Percentiles rank a stretch among this genome's conserved stretches.
phyloP scores from a whole-genome alignment of 2,888 invertebrate genomes.

The Dryadula phaetusa region DNA sequence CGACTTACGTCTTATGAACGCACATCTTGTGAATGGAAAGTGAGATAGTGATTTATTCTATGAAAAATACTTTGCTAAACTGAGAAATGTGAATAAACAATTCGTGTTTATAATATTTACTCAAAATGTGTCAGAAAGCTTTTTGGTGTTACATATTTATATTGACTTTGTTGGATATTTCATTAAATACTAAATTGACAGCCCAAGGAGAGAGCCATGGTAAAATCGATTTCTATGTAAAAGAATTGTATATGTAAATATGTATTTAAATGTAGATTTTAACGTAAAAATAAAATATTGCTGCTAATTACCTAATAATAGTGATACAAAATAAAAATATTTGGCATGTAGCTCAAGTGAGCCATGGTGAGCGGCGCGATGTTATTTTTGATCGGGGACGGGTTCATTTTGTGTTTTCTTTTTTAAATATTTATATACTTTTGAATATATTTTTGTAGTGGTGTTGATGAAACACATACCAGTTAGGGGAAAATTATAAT shows the following conservation, averaged over 20 bases:
- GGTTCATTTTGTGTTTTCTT: conserved; percentile 62
- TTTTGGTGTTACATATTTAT: conserved; percentile 87
- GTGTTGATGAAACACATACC: conserved; percentile 24
- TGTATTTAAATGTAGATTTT: background rate
- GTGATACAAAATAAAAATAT: conserved; percentile 29
- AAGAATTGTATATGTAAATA: conserved; percentile 19
- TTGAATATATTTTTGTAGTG: conserved; percentile 53
- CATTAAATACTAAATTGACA: conserved; percentile 88
- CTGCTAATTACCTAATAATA: background rate
- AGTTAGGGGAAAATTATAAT: conserved; percentile 34
- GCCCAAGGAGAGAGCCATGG: conserved; percentile 90
- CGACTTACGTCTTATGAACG: conserved; percentile 32
- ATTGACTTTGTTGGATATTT: conserved; percentile 87
- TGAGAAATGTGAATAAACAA: conserved; percentile 74
- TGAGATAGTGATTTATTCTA: conserved; percentile 40
- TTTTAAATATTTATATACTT: conserved; percentile 46
- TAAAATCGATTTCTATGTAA: conserved; percentile 78
- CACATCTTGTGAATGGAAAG: conserved; percentile 48
- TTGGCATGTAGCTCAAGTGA: conserved; percentile 38
- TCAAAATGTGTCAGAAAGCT: conserved; percentile 82
- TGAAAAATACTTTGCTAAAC: conserved; percentile 58
- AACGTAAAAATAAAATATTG: conserved; percentile 1
- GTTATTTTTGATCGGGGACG: conserved; percentile 72
- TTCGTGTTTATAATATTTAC: conserved; percentile 54
- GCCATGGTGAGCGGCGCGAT: conserved; percentile 45